Percentiles rank a stretch among this genome's conserved stretches.
These are phyloP conservation scores for Tautogolabrus adspersus DNA, from an alignment of 2,113 vertebrate species.

Conservation along the genomic window DNA sequence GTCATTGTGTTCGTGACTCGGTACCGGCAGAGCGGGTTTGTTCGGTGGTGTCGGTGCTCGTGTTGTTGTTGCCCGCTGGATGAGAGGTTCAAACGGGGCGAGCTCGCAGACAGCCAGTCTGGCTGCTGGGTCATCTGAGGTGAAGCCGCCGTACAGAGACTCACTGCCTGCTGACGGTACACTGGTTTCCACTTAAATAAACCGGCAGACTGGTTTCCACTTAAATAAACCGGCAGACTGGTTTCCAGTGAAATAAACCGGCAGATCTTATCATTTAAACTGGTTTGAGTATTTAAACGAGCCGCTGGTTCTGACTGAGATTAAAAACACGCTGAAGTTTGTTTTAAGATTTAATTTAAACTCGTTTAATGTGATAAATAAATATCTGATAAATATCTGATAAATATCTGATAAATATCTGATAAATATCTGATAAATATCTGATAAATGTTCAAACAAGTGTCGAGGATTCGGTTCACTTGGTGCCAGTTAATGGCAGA, in stretches of 20 bases:
- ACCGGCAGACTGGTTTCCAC: neutral
- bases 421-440: no score
- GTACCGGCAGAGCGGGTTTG: neutral
- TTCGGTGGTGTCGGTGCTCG: neutral
- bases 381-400: no score
- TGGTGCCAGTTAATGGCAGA: conserved; percentile 45
- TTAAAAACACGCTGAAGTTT: neutral
- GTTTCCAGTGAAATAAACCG: neutral
- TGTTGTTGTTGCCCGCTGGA: conserved; percentile 50
- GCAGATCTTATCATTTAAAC: neutral
- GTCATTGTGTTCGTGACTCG: neutral
- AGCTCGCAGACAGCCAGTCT: conserved; percentile 69
- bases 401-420: no score
- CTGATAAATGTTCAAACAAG: no score
- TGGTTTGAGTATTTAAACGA: no score
- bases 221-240: neutral
- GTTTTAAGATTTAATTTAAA: neutral
- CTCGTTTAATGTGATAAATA: neutral
- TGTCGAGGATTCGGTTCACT: conserved; percentile 11
- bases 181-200: neutral
- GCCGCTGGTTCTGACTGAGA: no score
- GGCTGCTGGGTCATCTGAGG: conserved; percentile 76
- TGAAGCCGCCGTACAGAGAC: conserved; percentile 57
- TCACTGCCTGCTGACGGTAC: neutral
- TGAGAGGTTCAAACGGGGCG: conserved; percentile 60